Evolutionary conservation across 2,113 vertebrate species (phyloP).

Genomic region (Apistogramma diplotaenia): DNA sequence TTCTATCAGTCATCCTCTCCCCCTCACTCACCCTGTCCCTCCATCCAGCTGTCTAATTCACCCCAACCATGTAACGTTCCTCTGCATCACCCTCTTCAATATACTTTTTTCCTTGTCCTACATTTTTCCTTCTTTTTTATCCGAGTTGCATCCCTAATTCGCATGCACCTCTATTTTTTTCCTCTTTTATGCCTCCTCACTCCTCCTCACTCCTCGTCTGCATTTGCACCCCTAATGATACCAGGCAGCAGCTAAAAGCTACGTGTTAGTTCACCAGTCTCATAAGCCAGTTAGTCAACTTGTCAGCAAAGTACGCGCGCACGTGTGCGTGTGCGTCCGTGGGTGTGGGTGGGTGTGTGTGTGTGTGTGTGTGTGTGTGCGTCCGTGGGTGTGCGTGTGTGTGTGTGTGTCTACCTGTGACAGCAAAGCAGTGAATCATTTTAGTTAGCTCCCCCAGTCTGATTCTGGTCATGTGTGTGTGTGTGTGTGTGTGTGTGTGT

Average conservation of each 20-base stretch:
- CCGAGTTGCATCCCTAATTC: not conserved
- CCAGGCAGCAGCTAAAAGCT: constrained; percentile 25
- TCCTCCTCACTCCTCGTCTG: not conserved
- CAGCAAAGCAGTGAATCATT: constrained; percentile 56
- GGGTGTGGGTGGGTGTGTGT: not conserved
- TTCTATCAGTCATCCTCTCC: constrained; percentile 9
- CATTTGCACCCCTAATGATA: constrained; percentile 23
- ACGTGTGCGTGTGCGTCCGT: not conserved
- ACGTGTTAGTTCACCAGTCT: constrained; percentile 25
- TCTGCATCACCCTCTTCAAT: not conserved
- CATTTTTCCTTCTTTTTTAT: not conserved
- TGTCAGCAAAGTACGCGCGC: constrained; percentile 25
- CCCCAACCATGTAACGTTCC: not conserved
- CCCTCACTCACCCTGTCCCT: not conserved
- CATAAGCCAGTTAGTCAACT: constrained; percentile 35
- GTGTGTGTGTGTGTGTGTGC: not conserved
- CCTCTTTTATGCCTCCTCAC: not conserved
- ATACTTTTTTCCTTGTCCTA: not conserved
- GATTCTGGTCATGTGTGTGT: not conserved
- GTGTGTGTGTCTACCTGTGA: constrained; percentile 16
- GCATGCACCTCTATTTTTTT: not conserved
- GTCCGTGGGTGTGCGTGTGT: not conserved
- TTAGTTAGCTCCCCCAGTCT: constrained; percentile 41
- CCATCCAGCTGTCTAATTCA: constrained; percentile 12
- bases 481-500: constrained; percentile 4